phyloP scores from a whole-genome alignment of 2,888 invertebrate species.

The Eretmocerus hayati region DNA sequence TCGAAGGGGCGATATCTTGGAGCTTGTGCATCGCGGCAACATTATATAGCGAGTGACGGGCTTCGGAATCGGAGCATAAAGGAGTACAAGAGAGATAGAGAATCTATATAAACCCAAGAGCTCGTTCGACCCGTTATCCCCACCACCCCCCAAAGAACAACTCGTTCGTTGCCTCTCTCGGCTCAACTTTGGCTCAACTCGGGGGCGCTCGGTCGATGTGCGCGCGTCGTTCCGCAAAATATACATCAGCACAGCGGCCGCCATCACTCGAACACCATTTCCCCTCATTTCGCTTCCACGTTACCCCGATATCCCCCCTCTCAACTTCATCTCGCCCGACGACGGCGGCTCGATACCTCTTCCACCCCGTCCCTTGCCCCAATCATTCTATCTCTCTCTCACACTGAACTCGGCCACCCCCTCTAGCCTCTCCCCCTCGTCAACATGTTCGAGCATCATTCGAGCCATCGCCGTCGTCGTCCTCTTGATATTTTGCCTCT shows the following conservation, averaged over 20 bases:
- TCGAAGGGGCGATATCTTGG: too few species aligned
- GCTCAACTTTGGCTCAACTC: conserved; percentile 27
- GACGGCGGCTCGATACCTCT: too few species aligned
- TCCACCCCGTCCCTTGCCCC: too few species aligned
- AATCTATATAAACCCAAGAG: too few species aligned
- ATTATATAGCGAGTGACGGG: conserved; percentile 16
- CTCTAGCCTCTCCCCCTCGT: neutral
- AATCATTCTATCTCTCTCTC: conserved; percentile 10
- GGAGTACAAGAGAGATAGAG: neutral
- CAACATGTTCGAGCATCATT: neutral
- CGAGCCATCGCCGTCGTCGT: neutral
- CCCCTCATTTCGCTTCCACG: too few species aligned
- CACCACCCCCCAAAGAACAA: conserved; percentile 11
- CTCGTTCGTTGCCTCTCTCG: conserved; percentile 15
- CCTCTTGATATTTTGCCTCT: neutral
- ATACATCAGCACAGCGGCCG: too few species aligned
- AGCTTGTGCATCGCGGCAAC: conserved; percentile 13
- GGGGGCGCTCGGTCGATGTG: too few species aligned
- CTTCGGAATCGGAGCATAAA: conserved; percentile 1
- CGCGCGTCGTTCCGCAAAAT: too few species aligned
- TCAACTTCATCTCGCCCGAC: too few species aligned
- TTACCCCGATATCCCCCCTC: too few species aligned
- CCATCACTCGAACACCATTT: too few species aligned
- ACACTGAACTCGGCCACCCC: conserved; percentile 2
- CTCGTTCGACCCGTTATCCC: conserved; percentile 45